Conservation (phyloP, 2,888 invertebrate genomes). For the Biston stratarius region DNA sequence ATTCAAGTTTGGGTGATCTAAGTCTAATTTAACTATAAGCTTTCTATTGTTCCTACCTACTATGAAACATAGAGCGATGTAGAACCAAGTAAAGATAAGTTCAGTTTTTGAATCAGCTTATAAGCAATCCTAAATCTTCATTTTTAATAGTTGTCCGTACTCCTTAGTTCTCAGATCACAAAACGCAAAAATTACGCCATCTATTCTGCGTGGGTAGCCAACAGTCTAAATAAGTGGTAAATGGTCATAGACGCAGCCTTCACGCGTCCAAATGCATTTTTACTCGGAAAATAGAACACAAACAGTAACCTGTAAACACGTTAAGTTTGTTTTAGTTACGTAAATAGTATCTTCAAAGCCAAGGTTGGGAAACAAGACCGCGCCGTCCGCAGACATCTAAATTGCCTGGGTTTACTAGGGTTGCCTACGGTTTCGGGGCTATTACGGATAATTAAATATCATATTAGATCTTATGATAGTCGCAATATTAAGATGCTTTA, state of each 20-base stretch:
- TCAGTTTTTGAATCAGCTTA: too few species aligned
- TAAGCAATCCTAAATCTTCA: too few species aligned
- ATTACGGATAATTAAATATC: constrained; percentile 1
- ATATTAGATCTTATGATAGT: background rate
- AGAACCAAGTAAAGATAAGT: too few species aligned
- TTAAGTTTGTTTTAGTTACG: constrained; percentile 47
- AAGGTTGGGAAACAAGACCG: constrained; percentile 50
- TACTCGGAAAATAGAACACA: constrained; percentile 42
- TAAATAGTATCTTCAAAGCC: constrained; percentile 55
- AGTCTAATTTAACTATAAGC: too few species aligned
- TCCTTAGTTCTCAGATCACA: background rate
- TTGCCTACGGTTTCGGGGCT: constrained; percentile 8
- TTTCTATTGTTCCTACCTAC: too few species aligned
- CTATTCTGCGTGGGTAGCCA: constrained; percentile 32
- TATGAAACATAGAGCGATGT: too few species aligned
- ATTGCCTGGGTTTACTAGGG: constrained; percentile 27
- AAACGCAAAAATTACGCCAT: constrained; percentile 28
- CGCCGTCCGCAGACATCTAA: constrained; percentile 41
- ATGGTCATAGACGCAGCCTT: constrained; percentile 40
- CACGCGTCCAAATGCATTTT: constrained; percentile 40
- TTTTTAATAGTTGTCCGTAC: too few species aligned
- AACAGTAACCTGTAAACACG: constrained; percentile 41
- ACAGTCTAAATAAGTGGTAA: constrained; percentile 37
- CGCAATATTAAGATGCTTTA: too few species aligned
- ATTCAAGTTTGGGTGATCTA: too few species aligned